Conservation (phyloP, 35 echinoderm and acorn worm species). For the Strongylocentrotus purpuratus region DNA sequence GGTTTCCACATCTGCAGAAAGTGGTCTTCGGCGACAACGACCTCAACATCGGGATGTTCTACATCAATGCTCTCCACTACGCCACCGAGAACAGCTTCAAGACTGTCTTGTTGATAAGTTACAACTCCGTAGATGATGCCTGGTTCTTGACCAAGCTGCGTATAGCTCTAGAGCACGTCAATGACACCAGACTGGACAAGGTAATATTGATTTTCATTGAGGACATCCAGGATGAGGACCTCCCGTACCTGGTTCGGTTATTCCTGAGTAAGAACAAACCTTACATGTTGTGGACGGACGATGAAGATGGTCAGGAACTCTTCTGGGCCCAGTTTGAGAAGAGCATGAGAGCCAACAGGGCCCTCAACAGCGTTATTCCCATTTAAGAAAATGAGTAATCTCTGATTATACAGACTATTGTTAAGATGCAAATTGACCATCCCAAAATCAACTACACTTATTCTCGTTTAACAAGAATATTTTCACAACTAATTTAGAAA, state of each 20-base stretch:
- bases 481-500: no score
- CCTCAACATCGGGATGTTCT: constrained; percentile 21
- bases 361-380: background rate
- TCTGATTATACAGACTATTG: no score
- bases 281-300: constrained; percentile 28
- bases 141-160: constrained; percentile 29
- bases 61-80: constrained; percentile 30
- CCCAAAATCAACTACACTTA: no score
- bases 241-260: background rate
- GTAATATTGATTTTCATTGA: background rate
- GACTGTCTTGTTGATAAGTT: background rate
- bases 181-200: constrained; percentile 26
- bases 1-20: constrained; percentile 16
- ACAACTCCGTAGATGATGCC: background rate
- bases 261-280: constrained; percentile 28
- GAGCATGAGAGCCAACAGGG: constrained; percentile 19
- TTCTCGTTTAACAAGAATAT: no score
- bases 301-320: constrained; percentile 27
- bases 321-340: constrained; percentile 22
- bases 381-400: background rate
- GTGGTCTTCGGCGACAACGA: background rate
- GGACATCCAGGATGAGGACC: constrained; percentile 15
- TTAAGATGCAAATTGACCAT: no score
- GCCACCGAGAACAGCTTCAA: constrained; percentile 7
- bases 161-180: background rate